Percentiles rank a stretch among this genome's conserved stretches.
Conservation (phyloP, 1,140 invertebrate genomes). For the Drosophila takahashii region DNA sequence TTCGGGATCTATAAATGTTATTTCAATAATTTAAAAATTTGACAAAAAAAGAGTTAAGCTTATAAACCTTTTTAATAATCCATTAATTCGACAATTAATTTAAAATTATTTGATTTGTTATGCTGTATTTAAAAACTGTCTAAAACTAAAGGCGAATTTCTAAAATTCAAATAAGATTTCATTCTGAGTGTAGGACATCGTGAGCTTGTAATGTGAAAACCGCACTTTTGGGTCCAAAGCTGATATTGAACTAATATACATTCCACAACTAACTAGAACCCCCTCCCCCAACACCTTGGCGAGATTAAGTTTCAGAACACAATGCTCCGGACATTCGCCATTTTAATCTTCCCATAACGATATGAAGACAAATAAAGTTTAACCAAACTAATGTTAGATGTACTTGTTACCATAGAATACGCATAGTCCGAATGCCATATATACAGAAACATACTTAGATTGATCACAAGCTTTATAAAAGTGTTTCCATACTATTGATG, state of each 20-base stretch:
- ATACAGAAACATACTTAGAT: conserved; percentile 27
- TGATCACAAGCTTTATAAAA: conserved; percentile 51
- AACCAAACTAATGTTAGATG: conserved; percentile 21
- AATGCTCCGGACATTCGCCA: conserved; percentile 16
- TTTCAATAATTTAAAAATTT: no score
- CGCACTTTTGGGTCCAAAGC: conserved; percentile 57
- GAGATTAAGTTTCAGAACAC: conserved; percentile 4
- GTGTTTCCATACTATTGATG: conserved; percentile 39
- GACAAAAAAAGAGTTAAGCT: no score
- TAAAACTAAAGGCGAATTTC: conserved; percentile 3
- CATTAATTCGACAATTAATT: no score
- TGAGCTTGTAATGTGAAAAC: conserved; percentile 39
- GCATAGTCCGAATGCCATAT: conserved; percentile 48
- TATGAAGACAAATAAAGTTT: conserved; percentile 51
- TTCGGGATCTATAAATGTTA: no score
- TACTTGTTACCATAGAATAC: conserved; percentile 38
- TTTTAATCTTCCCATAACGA: conserved; percentile 49
- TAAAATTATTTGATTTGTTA: no score
- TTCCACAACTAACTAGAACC: conserved; percentile 37
- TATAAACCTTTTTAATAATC: no score
- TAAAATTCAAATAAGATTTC: background rate
- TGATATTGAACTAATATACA: conserved; percentile 56
- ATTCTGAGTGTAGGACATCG: conserved; percentile 4
- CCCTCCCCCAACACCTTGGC: conserved; percentile 2
- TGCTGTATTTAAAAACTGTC: no score